Percentiles rank a stretch among this genome's conserved stretches.
These are phyloP conservation scores for Vombatus ursinus DNA, from an alignment of 2,113 vertebrate genomes.

Conservation along the genomic window DNA sequence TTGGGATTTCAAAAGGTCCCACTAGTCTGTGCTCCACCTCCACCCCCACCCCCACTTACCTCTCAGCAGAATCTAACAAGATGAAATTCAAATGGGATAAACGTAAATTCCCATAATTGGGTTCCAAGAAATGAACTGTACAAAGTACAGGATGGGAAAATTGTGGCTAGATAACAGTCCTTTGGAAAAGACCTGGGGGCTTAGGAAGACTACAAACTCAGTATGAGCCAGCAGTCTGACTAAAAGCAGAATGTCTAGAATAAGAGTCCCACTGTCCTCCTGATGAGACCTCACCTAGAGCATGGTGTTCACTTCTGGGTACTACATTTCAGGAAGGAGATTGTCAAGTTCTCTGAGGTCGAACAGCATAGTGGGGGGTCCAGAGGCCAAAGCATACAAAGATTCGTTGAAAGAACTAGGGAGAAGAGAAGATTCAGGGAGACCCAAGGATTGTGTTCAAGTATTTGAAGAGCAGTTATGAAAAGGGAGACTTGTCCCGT, in stretches of 20 bases:
- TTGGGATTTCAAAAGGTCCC: background rate
- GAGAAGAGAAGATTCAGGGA: background rate
- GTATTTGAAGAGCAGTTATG: background rate
- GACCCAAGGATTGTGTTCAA: background rate
- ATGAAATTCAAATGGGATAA: background rate
- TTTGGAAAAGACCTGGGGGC: background rate
- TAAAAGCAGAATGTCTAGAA: background rate
- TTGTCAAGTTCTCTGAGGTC: background rate
- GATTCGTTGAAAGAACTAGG: background rate
- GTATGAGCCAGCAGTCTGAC: background rate
- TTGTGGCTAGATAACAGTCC: background rate
- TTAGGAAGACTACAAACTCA: background rate
- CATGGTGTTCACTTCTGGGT: background rate
- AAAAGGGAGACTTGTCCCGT: background rate
- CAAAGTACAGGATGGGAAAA: background rate
- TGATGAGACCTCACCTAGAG: background rate
- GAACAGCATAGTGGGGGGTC: background rate
- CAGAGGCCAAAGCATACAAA: background rate
- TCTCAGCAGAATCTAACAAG: background rate
- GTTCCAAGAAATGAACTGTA: background rate
- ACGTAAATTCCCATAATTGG: background rate
- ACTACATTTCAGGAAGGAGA: background rate
- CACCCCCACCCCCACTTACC: too few species aligned
- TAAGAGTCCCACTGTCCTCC: background rate
- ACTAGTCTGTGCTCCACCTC: background rate